Base-by-base conservation (phyloP, 2,888 invertebrate species). In the Dioctria linearis region DNA sequence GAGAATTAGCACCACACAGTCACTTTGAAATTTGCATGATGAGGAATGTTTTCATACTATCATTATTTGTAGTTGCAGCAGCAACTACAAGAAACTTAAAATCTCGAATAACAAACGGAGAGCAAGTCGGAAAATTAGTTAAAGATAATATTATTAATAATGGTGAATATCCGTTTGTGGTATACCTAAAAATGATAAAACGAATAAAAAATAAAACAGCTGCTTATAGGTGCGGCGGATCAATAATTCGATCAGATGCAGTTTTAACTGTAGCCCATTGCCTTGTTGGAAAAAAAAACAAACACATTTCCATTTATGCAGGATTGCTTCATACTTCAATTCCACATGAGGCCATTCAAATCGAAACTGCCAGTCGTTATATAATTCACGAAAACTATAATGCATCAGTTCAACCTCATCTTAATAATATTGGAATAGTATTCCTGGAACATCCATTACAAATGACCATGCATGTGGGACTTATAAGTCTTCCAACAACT, bases 211-310 rank as follows among this genome's bases (percentile, higher is more conserved):
- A 11, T 54, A 11, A 0, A n/a, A 11, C 6, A 8, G 54, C 11
- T 4, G 8, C 5, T 8, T 0, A 46, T 1, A 25, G 3, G 13
- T 67, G 69, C 9, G 46, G 49, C 3, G 69, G 25, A 8, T 49
- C 69, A 3, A 37, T 69, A 4, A 69, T 69, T 8, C 46, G 69
- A 37, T 4, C 49, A 2, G 37, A 69, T 37, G 9, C 3, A 11
- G 37, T 69, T 69, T 49, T 69, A 49, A 69, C 69, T 5, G 69
- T 49, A 37, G 69, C 69, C 3, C 69, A 69, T 49, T 69, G 69
- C 6, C 13, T 67, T 9, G 6, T 1, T 43, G 67, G 67, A 3
- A 25, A n/a, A 46, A 0, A 3, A 5, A 13, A 42, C 0, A 8
- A 67, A 43, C 8, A 67, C 13, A 25, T 67, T 9, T 4, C 4